Conservation (phyloP, 2,888 invertebrate genomes). For the Dinocampus coccinellae region DNA sequence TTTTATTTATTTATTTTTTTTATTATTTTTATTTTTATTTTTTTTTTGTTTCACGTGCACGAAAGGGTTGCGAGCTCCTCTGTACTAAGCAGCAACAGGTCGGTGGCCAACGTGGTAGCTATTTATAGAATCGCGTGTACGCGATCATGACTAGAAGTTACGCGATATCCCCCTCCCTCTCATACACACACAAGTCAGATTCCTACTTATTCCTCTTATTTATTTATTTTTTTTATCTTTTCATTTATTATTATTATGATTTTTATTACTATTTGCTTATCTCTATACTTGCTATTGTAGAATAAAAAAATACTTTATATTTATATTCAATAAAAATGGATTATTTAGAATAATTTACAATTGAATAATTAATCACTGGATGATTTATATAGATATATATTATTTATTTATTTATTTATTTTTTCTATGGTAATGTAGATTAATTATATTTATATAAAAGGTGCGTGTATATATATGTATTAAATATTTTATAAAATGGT, state of each 20-base stretch:
- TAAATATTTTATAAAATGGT: too few species aligned
- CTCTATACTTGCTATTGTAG: background rate
- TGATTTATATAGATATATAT: too few species aligned
- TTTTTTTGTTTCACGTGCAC: background rate
- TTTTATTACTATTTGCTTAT: too few species aligned
- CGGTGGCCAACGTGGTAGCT: constrained; percentile 23
- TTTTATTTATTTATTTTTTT: background rate
- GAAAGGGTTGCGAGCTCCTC: constrained; percentile 9
- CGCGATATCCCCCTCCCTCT: too few species aligned
- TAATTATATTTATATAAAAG: background rate
- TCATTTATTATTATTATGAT: too few species aligned
- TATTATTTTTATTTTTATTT: background rate
- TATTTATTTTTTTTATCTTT: background rate
- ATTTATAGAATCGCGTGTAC: constrained; percentile 38
- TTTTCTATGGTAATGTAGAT: background rate
- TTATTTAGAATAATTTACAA: too few species aligned
- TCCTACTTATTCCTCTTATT: background rate
- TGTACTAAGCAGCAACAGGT: constrained; percentile 36
- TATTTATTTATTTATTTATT: too few species aligned
- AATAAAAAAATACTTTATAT: too few species aligned
- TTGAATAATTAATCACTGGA: too few species aligned
- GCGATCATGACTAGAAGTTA: constrained; percentile 34
- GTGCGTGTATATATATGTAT: too few species aligned
- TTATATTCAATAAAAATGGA: too few species aligned
- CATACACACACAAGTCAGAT: constrained; percentile 28